Conservation (phyloP, 92 coral and sea anemone genomes). For the Zoanthus solanderi region DNA sequence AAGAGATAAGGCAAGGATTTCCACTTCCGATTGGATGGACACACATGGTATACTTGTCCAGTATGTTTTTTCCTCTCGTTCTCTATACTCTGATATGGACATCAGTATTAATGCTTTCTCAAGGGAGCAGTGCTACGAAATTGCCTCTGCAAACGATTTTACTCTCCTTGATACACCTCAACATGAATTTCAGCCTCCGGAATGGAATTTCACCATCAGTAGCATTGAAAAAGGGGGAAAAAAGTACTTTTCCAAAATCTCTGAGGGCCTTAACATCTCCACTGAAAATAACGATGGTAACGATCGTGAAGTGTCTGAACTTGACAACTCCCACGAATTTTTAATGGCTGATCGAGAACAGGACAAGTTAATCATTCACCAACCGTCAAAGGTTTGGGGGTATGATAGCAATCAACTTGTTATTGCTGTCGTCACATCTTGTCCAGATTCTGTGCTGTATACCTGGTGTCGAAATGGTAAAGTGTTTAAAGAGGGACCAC, state of each 20-base stretch:
- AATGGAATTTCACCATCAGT: not conserved
- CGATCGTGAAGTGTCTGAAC: not conserved
- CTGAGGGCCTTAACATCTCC: not conserved
- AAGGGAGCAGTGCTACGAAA: too few relatives aligned
- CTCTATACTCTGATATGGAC: not conserved
- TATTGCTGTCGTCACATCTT: not conserved
- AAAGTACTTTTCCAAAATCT: not conserved
- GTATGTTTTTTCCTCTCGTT: not conserved
- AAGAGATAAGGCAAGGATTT: not conserved
- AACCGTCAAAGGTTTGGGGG: not conserved
- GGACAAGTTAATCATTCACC: not conserved
- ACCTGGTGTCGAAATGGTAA: not conserved
- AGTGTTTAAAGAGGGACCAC: conserved; percentile 1
- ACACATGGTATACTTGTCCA: not conserved
- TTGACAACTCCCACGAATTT: not conserved
- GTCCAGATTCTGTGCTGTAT: not conserved
- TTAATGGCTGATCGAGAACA: not conserved
- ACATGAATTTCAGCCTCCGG: not conserved
- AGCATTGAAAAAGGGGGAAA: not conserved
- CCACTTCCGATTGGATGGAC: not conserved
- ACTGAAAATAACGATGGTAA: not conserved
- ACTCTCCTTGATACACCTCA: not conserved
- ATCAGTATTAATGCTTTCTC: too few relatives aligned
- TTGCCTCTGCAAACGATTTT: not conserved
- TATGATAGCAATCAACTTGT: not conserved